Evolutionary conservation across 1,140 invertebrate genomes (phyloP).

Genomic region (Vollenhovia emeryi): DNA sequence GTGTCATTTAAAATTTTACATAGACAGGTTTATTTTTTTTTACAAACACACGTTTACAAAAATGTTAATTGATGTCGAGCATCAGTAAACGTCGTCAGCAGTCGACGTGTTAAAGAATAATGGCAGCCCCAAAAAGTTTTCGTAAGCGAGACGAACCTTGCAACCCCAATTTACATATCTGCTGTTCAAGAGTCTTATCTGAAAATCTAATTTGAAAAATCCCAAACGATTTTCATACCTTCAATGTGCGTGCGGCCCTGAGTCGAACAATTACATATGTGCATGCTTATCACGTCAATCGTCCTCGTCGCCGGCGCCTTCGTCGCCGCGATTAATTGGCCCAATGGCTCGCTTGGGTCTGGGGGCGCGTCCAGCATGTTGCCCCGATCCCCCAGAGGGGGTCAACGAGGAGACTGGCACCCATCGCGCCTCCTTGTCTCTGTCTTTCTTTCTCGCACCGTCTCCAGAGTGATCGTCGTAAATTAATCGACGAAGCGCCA

Average conservation of each 20-base stretch:
- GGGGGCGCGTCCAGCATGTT: constrained; percentile 64
- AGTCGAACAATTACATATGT: constrained; percentile 16
- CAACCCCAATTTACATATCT: not conserved
- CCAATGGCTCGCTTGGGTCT: constrained; percentile 51
- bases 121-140: not conserved
- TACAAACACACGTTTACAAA: no score
- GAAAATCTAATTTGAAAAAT: not conserved
- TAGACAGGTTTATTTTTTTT: no score
- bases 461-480: not conserved
- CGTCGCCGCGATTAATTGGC: constrained; percentile 60
- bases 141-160: not conserved
- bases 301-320: constrained; percentile 27
- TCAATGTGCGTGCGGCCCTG: not conserved
- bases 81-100: not conserved
- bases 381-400: constrained; percentile 67
- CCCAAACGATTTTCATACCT: not conserved
- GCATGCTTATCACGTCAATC: constrained; percentile 19
- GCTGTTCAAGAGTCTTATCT: not conserved
- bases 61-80: no score
- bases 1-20: not conserved
- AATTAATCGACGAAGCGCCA: constrained; percentile 58
- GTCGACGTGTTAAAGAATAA: not conserved
- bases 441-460: not conserved
- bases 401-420: constrained; percentile 55
- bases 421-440: not conserved